A percentile compares a stretch with the other conserved stretches of the same genome.
phyloP scores from a whole-genome alignment of 2,888 invertebrate genomes.

The Dromius quadrimaculatus region DNA sequence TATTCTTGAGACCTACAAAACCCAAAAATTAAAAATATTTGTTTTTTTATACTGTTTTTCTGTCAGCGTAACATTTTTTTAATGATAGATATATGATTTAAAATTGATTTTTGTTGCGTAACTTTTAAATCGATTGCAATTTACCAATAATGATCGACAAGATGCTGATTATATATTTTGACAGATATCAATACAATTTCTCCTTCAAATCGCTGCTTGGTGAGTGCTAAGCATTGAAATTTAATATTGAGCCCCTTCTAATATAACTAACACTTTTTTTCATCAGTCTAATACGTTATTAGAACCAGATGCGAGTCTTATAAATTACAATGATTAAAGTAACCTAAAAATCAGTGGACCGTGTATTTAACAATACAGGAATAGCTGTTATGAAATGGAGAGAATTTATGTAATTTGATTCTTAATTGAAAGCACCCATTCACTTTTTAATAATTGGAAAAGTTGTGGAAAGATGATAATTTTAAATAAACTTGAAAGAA shows the following conservation, averaged over 20 bases:
- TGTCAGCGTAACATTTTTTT: too few relatives aligned
- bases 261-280: neutral
- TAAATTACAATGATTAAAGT: slow-evolving; percentile 10
- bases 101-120: too few relatives aligned
- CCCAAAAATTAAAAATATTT: too few relatives aligned
- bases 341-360: slow-evolving; percentile 28
- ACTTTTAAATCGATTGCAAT: slow-evolving; percentile 8
- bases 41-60: too few relatives aligned
- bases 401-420: slow-evolving; percentile 1
- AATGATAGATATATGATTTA: too few relatives aligned
- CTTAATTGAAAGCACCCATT: slow-evolving; percentile 20
- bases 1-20: too few relatives aligned
- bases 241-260: slow-evolving; percentile 18
- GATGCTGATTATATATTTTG: slow-evolving; percentile 1
- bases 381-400: neutral
- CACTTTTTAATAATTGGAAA: slow-evolving; percentile 34
- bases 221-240: neutral
- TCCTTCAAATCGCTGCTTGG: neutral
- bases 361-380: neutral
- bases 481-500: too few relatives aligned
- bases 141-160: slow-evolving; percentile 7
- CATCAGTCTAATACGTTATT: neutral
- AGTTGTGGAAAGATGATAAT: slow-evolving; percentile 4
- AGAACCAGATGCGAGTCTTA: neutral
- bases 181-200: slow-evolving; percentile 9